Base-by-base conservation (phyloP, 2,797 vertebrate species). In the Gadopsis bispinosus region DNA sequence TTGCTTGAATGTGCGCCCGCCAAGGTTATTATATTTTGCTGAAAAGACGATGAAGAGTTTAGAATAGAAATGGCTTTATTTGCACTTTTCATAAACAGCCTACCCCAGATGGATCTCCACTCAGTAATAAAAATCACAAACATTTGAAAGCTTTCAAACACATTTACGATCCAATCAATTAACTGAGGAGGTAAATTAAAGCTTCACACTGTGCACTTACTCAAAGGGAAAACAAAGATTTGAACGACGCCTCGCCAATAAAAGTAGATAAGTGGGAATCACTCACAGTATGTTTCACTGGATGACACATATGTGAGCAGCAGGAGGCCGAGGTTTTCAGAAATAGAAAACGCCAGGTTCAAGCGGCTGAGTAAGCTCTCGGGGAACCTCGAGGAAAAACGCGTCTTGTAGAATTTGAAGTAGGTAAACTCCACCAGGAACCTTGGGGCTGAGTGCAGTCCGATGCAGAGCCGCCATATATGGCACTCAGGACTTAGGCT, bases 251-350 rank as follows among this genome's bases (percentile, higher is more conserved):
- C 13, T 61, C 35, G 58, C 5, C 14, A 5, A 19, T 39, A 58
- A 58, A 69, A 17, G 35, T 3, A 16, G 26, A 8, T 3, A n/a
- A 31, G 14, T 11, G 43, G 31, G 9, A 17, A 66, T 64, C 41
- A 92, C 93, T 93, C 63, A 98, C 97, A 92, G 80, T 96, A 96
- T 81, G 96, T 96, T 68, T 98, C 97, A 0, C 88, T 95, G 45
- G 97, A 98, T 35, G 97, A 97, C 54, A 98, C 95, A 0, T 97
- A 98, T 13, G 97, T 97, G 59, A 98, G 96, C 5, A 97, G 88
- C 29, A 98, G 88, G 19, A 98, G 96, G 11, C 96, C 96, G 0
- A 96, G 74, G 91, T 96, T 96, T 88, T 98, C 97, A 0, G 84
- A 83, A 26, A 96, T 48, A 48, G 94, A 96, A 88, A 97, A 95